Base-by-base conservation (phyloP, 1,140 invertebrate genomes). In the Wasmannia auropunctata region DNA sequence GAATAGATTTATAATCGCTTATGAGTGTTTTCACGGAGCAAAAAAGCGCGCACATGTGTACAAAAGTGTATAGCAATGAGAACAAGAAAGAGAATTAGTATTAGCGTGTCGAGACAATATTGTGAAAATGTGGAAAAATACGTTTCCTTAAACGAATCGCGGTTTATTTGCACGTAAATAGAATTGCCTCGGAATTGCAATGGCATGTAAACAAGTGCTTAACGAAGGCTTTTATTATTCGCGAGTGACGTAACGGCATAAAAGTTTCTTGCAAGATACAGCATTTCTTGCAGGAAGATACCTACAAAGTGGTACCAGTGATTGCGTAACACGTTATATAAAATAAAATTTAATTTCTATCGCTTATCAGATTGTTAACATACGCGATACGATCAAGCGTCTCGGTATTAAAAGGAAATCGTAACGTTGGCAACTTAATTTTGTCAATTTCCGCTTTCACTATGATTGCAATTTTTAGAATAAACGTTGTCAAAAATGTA, bases 201-300 rank as follows among this genome's bases (percentile, higher is more conserved):
- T 49, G 10, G 46, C 87, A 58, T 87, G 87, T 77, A 88, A 89
- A 90, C 85, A 67, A 65, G 76, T 67, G 63, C 76, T 79, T 90
- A 90, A 89, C 76, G 76, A 67, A 46, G 43, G 75, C 54, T 86
- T 89, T 83, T 84, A 79, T 72, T 83, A 83, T 88, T 28, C 19
- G 56, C 72, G 25, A 46, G 70, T 63, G 19, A 54, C 46, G n/a
- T 72, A 81, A 72, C 49, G 43, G 34, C 31, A 25, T 72, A 54
- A 56, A 62, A 62, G 25, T 63, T 60, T 65, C 25, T 46, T 51
- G 37, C 51, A 65, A 25, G 1, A 25, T 51, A 25, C 51, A 49
- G 60, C 65, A 37, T 86, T 86, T 10, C 34, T n/a, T 40, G 51
- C 11, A 83, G 49, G n/a, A n/a, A n/a, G n/a, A n/a, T 37, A 22